Evolutionary conservation across 2,888 invertebrate genomes (phyloP).

Genomic region (Epinotia ramella): DNA sequence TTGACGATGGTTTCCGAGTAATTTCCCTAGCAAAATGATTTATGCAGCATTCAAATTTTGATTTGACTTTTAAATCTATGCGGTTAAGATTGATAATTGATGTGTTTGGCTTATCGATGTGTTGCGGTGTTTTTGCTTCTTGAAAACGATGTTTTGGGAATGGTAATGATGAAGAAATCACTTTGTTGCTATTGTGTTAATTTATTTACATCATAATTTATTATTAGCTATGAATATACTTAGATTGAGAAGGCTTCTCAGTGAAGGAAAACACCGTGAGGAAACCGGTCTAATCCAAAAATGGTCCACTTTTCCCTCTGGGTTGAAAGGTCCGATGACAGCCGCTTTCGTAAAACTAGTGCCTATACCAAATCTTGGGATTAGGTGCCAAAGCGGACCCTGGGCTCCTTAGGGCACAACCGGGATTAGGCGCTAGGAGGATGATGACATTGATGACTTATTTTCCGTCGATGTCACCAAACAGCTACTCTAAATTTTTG

Average conservation of each 20-base stretch:
- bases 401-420: too few species aligned
- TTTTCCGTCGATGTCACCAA: too few species aligned
- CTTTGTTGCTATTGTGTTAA: neutral
- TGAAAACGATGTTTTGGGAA: neutral
- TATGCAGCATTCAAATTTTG: neutral
- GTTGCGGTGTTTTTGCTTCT: neutral
- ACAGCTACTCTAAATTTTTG: too few species aligned
- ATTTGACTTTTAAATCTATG: conserved; percentile 8
- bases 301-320: too few species aligned
- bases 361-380: too few species aligned
- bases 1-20: neutral
- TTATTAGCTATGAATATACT: neutral
- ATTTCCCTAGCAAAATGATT: neutral
- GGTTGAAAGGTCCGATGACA: too few species aligned
- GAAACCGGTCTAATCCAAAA: too few species aligned
- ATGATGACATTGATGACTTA: too few species aligned
- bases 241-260: neutral
- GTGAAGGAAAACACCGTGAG: too few species aligned
- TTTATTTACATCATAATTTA: neutral
- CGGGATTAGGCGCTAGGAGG: too few species aligned
- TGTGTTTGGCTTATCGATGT: neutral
- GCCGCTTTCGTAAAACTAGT: too few species aligned
- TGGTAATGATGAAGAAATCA: conserved; percentile 20
- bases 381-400: too few species aligned
- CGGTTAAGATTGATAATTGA: conserved; percentile 13